Conservation (phyloP, 92 coral and sea anemone genomes). For the Zoanthus sansibaricus region DNA sequence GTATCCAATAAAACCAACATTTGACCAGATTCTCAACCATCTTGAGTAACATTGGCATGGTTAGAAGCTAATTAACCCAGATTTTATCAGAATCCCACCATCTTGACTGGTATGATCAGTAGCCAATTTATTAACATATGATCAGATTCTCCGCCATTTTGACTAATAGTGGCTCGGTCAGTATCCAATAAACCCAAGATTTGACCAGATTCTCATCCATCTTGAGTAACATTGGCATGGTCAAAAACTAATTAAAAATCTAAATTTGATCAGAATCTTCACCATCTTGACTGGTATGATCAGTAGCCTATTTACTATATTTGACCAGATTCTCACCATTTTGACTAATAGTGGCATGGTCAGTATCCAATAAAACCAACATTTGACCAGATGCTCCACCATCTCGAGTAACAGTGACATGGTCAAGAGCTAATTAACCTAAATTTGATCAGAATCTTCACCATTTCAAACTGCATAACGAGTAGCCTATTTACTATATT, state of each 20-base stretch:
- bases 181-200: neutral
- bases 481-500: too few relatives aligned
- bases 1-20: neutral
- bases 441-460: too few relatives aligned
- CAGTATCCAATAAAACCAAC: neutral
- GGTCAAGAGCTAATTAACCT: too few relatives aligned
- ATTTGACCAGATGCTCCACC: conserved; percentile 28
- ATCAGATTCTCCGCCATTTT: conserved; percentile 14
- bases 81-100: too few relatives aligned
- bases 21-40: conserved; percentile 23
- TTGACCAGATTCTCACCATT: neutral
- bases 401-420: too few relatives aligned
- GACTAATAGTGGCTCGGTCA: too few relatives aligned
- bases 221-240: too few relatives aligned
- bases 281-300: neutral
- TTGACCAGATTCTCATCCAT: neutral
- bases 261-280: neutral
- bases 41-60: too few relatives aligned
- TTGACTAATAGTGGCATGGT: neutral
- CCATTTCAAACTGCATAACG: too few relatives aligned
- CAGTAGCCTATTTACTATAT: neutral
- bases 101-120: too few relatives aligned
- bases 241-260: too few relatives aligned
- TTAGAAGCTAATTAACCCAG: too few relatives aligned
- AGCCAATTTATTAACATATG: neutral